These are phyloP conservation scores for Hippocampus mohnikei DNA, from an alignment of 2,113 vertebrate species.

Conservation along the genomic window DNA sequence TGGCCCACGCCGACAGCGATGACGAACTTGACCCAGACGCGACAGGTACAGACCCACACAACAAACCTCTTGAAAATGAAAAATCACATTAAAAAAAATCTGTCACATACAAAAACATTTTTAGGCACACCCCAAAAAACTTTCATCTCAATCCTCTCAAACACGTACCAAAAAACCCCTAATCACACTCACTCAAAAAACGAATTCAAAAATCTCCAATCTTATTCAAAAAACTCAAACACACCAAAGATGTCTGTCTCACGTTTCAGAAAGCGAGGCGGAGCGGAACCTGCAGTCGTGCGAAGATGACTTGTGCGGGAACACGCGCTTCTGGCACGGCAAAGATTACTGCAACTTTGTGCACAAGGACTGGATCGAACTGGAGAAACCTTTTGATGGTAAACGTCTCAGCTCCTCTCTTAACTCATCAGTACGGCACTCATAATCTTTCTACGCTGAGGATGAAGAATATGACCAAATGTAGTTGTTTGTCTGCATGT, in stretches of 20 bases:
- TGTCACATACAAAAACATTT: too few relatives aligned
- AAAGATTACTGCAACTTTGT: conserved; percentile 99
- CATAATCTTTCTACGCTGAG: too few relatives aligned
- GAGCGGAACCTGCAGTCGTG: conserved; percentile 74
- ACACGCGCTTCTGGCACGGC: conserved; percentile 95
- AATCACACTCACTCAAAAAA: too few relatives aligned
- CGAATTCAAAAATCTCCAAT: too few relatives aligned
- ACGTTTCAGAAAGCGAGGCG: conserved; percentile 69
- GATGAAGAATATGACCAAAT: too few relatives aligned
- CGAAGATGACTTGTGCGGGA: conserved; percentile 82
- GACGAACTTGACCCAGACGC: conserved; percentile 79
- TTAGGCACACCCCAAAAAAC: too few relatives aligned
- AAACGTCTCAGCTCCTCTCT: conserved; percentile 10
- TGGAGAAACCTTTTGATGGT: conserved; percentile 98
- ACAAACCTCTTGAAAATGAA: too few relatives aligned
- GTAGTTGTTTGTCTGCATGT: too few relatives aligned
- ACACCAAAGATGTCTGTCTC: not conserved
- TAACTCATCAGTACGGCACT: too few relatives aligned
- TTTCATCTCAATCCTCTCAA: too few relatives aligned
- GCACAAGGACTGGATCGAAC: conserved; percentile 95
- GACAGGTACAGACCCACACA: conserved; percentile 26
- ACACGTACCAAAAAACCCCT: too few relatives aligned
- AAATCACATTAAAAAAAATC: too few relatives aligned
- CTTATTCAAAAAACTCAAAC: not conserved
- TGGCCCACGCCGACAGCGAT: conserved; percentile 77